phyloP scores from a whole-genome alignment of 2,113 vertebrate genomes.

The Butorides virescens region DNA sequence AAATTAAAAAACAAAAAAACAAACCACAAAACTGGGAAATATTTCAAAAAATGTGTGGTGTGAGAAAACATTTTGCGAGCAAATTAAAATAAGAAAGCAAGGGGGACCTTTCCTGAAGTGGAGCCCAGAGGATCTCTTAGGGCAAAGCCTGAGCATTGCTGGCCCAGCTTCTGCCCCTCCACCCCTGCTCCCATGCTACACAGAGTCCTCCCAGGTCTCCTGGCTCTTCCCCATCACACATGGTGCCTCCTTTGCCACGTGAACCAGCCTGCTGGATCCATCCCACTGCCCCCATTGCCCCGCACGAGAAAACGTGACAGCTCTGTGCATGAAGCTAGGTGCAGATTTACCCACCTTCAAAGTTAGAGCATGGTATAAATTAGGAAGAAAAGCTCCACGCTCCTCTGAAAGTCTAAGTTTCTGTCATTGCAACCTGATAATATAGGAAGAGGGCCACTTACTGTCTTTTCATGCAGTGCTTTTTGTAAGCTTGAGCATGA shows the following conservation, averaged over 20 bases:
- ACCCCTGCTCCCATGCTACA: not conserved
- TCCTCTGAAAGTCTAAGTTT: not conserved
- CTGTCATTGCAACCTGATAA: not conserved
- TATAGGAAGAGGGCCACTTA: not conserved
- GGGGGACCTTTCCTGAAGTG: not conserved
- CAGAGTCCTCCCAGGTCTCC: not conserved
- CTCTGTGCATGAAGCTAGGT: not conserved
- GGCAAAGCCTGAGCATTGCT: not conserved
- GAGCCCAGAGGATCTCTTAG: not conserved
- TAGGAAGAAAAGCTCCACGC: not conserved
- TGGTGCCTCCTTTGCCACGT: not conserved
- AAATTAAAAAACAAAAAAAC: not conserved
- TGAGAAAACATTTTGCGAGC: not conserved
- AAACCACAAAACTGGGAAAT: not conserved
- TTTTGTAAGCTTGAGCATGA: not conserved
- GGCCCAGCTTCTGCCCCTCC: not conserved
- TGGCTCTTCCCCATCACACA: not conserved
- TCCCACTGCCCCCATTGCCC: not conserved
- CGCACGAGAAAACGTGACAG: not conserved
- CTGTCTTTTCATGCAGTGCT: not conserved
- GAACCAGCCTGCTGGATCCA: fast-evolving
- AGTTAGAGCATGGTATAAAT: not conserved
- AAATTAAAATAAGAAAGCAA: not conserved
- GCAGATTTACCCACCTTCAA: not conserved
- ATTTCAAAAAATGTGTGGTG: not conserved